Evolutionary conservation across 2,888 invertebrate species (phyloP).

Genomic region (Hartigia nigra): DNA sequence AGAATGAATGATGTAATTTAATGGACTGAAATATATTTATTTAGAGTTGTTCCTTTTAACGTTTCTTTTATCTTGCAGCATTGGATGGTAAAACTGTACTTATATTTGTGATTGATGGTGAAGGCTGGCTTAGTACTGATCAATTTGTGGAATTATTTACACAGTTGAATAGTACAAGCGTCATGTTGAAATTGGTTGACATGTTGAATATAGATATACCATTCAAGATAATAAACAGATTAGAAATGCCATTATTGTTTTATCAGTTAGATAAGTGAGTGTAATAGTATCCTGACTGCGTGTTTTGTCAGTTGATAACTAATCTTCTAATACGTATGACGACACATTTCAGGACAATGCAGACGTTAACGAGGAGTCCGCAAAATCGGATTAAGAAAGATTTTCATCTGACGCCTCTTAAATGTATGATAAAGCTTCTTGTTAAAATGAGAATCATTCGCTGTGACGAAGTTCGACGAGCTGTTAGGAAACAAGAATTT

Average conservation of each 20-base stretch:
- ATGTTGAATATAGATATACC: slow-evolving; percentile 19
- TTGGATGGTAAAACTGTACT: slow-evolving; percentile 31
- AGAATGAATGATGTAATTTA: neutral
- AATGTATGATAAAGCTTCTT: slow-evolving; percentile 33
- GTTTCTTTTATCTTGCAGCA: slow-evolving; percentile 31
- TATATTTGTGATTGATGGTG: slow-evolving; percentile 38
- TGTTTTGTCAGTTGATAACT: neutral
- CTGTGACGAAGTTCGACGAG: slow-evolving; percentile 25
- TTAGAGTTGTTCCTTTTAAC: neutral
- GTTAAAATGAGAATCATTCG: slow-evolving; percentile 29
- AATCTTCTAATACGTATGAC: neutral
- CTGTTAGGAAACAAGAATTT: slow-evolving; percentile 4
- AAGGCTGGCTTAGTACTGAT: slow-evolving; percentile 46
- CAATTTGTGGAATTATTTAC: slow-evolving; percentile 49
- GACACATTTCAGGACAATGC: slow-evolving; percentile 31
- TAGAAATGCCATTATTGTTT: slow-evolving; percentile 34
- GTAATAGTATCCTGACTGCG: neutral
- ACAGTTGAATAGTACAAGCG: slow-evolving; percentile 21
- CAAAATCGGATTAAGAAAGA: slow-evolving; percentile 19
- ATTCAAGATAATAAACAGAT: slow-evolving; percentile 33
- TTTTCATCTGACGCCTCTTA: slow-evolving; percentile 39
- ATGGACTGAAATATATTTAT: neutral
- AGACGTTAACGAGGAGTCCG: slow-evolving; percentile 15
- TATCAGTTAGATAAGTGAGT: slow-evolving; percentile 39
- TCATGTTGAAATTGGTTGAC: slow-evolving; percentile 30